A percentile compares a stretch with the other conserved stretches of the same genome.
These are phyloP conservation scores for Pseudobourletiella spinata DNA, from an alignment of 1,140 invertebrate genomes.

Conservation along the genomic window DNA sequence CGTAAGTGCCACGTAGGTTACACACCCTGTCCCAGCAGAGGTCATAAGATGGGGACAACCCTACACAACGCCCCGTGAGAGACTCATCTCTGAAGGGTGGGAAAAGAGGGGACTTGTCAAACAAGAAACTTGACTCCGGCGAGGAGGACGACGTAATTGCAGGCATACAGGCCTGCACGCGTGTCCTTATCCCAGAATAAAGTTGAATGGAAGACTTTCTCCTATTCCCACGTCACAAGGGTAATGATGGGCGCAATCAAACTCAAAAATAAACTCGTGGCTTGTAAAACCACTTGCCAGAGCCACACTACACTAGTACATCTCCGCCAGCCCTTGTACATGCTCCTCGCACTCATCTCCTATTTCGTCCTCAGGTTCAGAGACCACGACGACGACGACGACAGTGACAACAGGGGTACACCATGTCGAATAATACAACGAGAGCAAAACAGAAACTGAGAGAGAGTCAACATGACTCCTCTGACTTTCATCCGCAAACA, in stretches of 20 bases:
- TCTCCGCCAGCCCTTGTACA: neutral
- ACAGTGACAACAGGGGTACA: neutral
- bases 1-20: neutral
- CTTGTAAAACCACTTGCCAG: neutral
- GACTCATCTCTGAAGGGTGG: neutral
- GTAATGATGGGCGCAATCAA: conserved; percentile 4
- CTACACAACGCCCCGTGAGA: neutral
- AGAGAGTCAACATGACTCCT: neutral
- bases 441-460: neutral
- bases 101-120: neutral
- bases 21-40: neutral
- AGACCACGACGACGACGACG: neutral
- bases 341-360: neutral
- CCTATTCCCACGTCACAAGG: neutral
- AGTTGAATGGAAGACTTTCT: neutral
- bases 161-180: neutral
- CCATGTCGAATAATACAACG: neutral
- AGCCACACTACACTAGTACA: neutral
- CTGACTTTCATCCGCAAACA: conserved; percentile 4
- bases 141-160: neutral
- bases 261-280: neutral
- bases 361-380: neutral
- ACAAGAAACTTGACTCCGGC: neutral
- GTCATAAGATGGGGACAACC: neutral
- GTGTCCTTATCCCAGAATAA: neutral